Conservation (phyloP, 2,888 invertebrate species). For the Thera obeliscata region DNA sequence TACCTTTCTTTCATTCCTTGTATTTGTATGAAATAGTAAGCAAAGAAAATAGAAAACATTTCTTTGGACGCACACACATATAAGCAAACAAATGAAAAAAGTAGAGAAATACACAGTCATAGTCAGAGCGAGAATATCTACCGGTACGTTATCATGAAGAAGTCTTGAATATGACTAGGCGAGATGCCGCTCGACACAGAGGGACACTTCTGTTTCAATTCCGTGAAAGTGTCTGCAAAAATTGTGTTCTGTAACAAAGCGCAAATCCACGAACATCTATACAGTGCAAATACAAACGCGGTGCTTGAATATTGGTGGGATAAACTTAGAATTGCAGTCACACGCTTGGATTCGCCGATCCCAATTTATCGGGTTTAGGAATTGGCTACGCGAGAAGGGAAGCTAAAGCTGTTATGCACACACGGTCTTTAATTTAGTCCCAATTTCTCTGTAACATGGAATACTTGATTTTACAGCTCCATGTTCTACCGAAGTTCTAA, state of each 20-base stretch:
- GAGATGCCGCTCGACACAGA: slow-evolving; percentile 51
- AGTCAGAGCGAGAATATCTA: neutral
- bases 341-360: slow-evolving; percentile 37
- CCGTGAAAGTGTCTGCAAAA: slow-evolving; percentile 67
- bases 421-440: slow-evolving; percentile 2
- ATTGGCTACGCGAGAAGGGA: slow-evolving; percentile 14
- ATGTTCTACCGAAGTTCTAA: too few relatives aligned
- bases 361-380: slow-evolving; percentile 41
- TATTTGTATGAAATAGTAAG: too few relatives aligned
- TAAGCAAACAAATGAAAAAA: too few relatives aligned
- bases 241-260: slow-evolving; percentile 63
- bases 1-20: too few relatives aligned
- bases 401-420: slow-evolving; percentile 1
- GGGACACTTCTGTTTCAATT: slow-evolving; percentile 77
- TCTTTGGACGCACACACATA: too few relatives aligned
- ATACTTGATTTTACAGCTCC: neutral
- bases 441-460: neutral
- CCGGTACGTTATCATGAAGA: slow-evolving; percentile 22
- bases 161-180: slow-evolving; percentile 44
- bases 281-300: slow-evolving; percentile 16
- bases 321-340: slow-evolving; percentile 37
- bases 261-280: slow-evolving; percentile 28
- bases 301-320: slow-evolving; percentile 29
- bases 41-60: too few relatives aligned
- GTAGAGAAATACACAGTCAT: neutral